These are phyloP conservation scores for Sycophila texana DNA, from an alignment of 2,888 invertebrate genomes.

Conservation along the genomic window DNA sequence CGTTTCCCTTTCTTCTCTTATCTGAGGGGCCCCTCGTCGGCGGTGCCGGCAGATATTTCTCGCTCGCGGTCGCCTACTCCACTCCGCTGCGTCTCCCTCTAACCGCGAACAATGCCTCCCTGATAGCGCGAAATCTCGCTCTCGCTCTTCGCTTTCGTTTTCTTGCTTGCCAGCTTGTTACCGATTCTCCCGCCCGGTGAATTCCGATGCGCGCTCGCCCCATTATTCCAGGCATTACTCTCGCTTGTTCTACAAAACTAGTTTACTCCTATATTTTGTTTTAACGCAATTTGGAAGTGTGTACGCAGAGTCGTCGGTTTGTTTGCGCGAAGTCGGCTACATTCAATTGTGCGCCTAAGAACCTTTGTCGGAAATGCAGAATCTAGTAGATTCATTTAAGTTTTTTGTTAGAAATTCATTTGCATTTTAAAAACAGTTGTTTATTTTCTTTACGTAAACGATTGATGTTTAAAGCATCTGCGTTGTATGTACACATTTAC, in stretches of 20 bases:
- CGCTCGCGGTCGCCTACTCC: not conserved
- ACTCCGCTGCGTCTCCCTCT: constrained; percentile 4
- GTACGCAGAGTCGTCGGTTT: too few relatives aligned
- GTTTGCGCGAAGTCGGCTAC: too few relatives aligned
- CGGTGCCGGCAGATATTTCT: constrained; percentile 10
- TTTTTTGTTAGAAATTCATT: too few relatives aligned
- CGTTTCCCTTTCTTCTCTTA: constrained; percentile 25
- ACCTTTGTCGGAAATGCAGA: too few relatives aligned
- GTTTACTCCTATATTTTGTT: too few relatives aligned
- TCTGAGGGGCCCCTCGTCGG: not conserved
- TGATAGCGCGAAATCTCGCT: constrained; percentile 33
- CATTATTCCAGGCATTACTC: not conserved
- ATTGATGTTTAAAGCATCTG: not conserved
- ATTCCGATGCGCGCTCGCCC: not conserved
- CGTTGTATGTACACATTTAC: not conserved
- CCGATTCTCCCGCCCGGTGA: not conserved
- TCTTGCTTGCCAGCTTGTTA: constrained; percentile 17
- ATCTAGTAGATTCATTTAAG: too few relatives aligned
- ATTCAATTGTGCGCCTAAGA: too few relatives aligned
- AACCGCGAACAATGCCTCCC: constrained; percentile 39
- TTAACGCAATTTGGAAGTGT: too few relatives aligned
- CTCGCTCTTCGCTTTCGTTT: constrained; percentile 12
- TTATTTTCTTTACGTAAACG: constrained; percentile 3
- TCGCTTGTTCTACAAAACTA: not conserved
- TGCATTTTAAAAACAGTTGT: not conserved